These are phyloP conservation scores for Caretta caretta DNA, from an alignment of 2,113 vertebrate genomes.

Conservation along the genomic window DNA sequence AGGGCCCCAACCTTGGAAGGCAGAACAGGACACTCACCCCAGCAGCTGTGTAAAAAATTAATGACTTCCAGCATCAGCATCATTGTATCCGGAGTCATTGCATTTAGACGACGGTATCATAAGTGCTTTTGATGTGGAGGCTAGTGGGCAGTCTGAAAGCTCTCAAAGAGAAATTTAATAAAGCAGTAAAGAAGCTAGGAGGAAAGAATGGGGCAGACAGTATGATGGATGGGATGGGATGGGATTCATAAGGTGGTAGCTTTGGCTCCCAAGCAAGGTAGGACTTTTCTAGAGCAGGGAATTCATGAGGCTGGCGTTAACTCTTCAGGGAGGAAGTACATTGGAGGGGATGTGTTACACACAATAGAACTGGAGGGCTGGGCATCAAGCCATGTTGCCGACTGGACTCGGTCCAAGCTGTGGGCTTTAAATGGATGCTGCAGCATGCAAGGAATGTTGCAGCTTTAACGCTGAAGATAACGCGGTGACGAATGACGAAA, in stretches of 20 bases:
- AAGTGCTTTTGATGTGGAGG: background rate
- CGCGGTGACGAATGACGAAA: background rate
- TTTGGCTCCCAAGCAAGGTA: background rate
- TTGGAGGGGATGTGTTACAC: rapidly evolving
- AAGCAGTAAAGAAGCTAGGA: rapidly evolving
- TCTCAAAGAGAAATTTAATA: background rate
- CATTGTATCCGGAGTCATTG: background rate
- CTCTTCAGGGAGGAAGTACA: rapidly evolving
- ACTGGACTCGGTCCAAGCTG: rapidly evolving
- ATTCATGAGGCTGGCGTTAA: rapidly evolving
- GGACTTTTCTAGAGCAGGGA: background rate
- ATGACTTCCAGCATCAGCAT: background rate
- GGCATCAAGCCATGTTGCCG: rapidly evolving
- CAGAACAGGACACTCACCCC: rapidly evolving
- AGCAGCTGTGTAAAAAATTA: background rate
- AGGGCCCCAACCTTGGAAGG: background rate
- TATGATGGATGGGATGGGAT: background rate
- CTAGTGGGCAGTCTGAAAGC: background rate
- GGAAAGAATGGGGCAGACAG: rapidly evolving
- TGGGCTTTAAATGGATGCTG: background rate
- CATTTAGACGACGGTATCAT: rapidly evolving
- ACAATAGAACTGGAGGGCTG: rapidly evolving
- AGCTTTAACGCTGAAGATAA: background rate
- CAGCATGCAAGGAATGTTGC: conserved; percentile 9
- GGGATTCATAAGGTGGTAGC: background rate